These are phyloP conservation scores for Mus pahari DNA, from an alignment of 2,113 vertebrate species.

Conservation along the genomic window DNA sequence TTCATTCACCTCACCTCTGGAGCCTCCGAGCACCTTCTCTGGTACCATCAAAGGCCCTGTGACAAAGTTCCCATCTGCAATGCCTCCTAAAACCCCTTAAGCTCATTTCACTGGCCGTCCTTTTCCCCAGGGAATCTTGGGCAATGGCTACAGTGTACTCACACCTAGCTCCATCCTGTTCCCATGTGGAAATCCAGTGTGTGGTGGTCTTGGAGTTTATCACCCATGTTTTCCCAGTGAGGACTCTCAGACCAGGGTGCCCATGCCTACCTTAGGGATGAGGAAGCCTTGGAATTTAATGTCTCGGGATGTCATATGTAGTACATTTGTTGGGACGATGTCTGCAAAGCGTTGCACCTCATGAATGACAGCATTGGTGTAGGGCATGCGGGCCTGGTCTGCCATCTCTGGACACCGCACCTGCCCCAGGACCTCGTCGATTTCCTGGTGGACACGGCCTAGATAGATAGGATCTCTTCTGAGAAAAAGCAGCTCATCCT, in stretches of 20 bases:
- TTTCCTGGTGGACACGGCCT: background rate
- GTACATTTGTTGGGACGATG: background rate
- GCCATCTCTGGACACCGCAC: slow-evolving; percentile 71
- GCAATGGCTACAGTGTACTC: background rate
- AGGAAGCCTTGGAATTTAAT: background rate
- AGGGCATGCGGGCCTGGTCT: slow-evolving; percentile 76
- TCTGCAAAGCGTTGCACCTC: background rate
- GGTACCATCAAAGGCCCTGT: background rate
- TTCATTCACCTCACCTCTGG: background rate
- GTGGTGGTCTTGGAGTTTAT: background rate
- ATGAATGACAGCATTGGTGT: background rate
- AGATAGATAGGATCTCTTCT: background rate
- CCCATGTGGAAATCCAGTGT: background rate
- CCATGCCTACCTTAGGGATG: background rate
- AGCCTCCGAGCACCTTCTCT: background rate
- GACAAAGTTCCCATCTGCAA: background rate
- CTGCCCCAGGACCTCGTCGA: slow-evolving; percentile 81
- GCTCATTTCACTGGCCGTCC: background rate
- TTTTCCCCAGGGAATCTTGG: too few species aligned
- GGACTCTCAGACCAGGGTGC: fast-evolving
- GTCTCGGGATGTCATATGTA: background rate
- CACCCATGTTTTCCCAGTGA: background rate
- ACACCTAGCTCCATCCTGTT: background rate
- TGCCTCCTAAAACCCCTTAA: slow-evolving; percentile 70
- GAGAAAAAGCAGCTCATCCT: background rate